Evolutionary conservation across 2,113 vertebrate genomes (phyloP).

Genomic region (Mohoua ochrocephala): DNA sequence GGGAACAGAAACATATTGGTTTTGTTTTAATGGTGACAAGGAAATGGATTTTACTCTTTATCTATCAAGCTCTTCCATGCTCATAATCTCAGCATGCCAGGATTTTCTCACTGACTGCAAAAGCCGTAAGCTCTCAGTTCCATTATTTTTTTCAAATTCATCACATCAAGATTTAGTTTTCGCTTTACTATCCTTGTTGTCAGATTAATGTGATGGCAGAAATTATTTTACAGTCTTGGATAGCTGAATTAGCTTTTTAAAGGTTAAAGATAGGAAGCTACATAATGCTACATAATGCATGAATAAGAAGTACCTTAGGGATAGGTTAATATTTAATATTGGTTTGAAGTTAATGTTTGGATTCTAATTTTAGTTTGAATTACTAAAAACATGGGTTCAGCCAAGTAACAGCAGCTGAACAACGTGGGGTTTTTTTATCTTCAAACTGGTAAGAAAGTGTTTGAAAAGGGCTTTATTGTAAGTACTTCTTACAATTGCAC

Average conservation of each 20-base stretch:
- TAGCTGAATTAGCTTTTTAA: neutral
- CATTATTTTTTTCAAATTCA: neutral
- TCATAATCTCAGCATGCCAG: neutral
- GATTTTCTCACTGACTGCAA: neutral
- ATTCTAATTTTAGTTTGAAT: neutral
- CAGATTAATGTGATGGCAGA: neutral
- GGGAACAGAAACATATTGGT: neutral
- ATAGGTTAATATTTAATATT: neutral
- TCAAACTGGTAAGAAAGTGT: neutral
- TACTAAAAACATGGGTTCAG: neutral
- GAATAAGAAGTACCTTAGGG: neutral
- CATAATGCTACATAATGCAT: neutral
- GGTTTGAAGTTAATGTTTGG: neutral
- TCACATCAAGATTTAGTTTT: neutral
- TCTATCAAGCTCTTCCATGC: neutral
- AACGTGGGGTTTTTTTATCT: rapidly evolving
- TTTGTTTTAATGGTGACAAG: neutral
- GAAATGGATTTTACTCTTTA: neutral
- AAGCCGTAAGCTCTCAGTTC: neutral
- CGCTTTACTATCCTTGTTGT: neutral
- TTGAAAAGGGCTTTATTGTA: neutral
- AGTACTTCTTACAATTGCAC: neutral
- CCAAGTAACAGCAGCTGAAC: neutral
- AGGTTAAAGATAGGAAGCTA: neutral
- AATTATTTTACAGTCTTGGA: neutral